Percentiles rank a stretch among this genome's conserved stretches.
Evolutionary conservation across 2,113 vertebrate genomes (phyloP).

Genomic region (Hippolais icterina): DNA sequence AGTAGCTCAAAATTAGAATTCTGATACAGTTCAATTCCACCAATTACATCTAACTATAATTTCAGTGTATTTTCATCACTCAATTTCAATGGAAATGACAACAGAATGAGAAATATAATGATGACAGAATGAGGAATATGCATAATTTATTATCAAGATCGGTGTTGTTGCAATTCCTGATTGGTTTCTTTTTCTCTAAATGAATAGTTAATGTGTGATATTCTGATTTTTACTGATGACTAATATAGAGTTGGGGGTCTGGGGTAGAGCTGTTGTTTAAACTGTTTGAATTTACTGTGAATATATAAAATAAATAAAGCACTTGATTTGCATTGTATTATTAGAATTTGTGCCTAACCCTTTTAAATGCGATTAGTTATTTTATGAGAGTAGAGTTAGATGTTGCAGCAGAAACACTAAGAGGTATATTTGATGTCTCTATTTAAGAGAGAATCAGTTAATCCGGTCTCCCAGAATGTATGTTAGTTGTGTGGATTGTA

Average conservation of each 20-base stretch:
- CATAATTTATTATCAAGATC: not conserved
- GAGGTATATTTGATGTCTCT: not conserved
- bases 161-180: not conserved
- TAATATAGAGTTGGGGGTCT: not conserved
- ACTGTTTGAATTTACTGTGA: not conserved
- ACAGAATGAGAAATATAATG: not conserved
- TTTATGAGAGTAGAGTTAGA: not conserved
- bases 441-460: not conserved
- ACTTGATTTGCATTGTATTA: not conserved
- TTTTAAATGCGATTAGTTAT: not conserved
- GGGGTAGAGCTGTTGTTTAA: not conserved
- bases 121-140: slow-evolving; percentile 6
- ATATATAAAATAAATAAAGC: not conserved
- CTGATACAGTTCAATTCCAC: not conserved
- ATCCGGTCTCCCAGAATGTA: not conserved
- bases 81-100: not conserved
- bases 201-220: not conserved
- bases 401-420: not conserved
- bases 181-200: not conserved
- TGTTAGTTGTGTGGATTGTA: not conserved
- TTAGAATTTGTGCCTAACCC: not conserved
- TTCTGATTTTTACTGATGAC: not conserved
- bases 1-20: not conserved
- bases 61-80: not conserved
- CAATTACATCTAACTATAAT: not conserved